Percentiles rank a stretch among this genome's conserved stretches.
Conservation (phyloP, 2,797 vertebrate species). For the Cyprinodon diabolis region DNA sequence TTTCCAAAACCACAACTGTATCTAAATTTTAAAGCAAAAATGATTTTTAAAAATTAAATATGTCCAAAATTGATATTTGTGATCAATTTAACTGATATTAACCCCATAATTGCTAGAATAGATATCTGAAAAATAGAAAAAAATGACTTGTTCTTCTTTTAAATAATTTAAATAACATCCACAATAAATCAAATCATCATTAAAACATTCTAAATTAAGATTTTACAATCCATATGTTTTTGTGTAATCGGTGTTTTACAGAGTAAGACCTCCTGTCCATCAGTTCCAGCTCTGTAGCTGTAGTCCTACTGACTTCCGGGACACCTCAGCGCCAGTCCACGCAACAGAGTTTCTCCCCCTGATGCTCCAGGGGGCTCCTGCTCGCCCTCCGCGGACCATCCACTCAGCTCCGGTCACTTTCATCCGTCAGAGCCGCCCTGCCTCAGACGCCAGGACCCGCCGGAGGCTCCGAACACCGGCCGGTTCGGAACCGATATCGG, state of each 20-base stretch:
- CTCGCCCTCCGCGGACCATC: background rate
- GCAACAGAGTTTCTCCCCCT: background rate
- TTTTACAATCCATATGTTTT: background rate
- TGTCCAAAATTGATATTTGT: too few relatives aligned
- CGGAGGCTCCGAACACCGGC: conserved; percentile 11
- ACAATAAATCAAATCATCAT: too few relatives aligned
- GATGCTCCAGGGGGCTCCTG: conserved; percentile 9
- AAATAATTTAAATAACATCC: background rate
- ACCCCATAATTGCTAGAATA: background rate
- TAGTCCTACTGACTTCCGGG: conserved; percentile 25
- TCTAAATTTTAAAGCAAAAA: too few relatives aligned
- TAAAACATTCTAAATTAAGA: too few relatives aligned
- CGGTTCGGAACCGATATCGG: conserved; percentile 1
- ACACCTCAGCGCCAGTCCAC: conserved; percentile 14
- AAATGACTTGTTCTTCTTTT: background rate
- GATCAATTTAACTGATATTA: too few relatives aligned
- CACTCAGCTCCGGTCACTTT: background rate
- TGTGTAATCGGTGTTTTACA: fast-evolving
- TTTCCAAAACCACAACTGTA: too few relatives aligned
- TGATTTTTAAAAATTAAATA: too few relatives aligned
- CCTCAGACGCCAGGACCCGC: background rate
- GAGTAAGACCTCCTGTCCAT: conserved; percentile 32
- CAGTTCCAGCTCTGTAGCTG: background rate
- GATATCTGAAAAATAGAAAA: background rate
- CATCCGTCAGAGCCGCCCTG: background rate